Base-by-base conservation (phyloP, 2,888 invertebrate species). In the Cylindroiulus punctatus region DNA sequence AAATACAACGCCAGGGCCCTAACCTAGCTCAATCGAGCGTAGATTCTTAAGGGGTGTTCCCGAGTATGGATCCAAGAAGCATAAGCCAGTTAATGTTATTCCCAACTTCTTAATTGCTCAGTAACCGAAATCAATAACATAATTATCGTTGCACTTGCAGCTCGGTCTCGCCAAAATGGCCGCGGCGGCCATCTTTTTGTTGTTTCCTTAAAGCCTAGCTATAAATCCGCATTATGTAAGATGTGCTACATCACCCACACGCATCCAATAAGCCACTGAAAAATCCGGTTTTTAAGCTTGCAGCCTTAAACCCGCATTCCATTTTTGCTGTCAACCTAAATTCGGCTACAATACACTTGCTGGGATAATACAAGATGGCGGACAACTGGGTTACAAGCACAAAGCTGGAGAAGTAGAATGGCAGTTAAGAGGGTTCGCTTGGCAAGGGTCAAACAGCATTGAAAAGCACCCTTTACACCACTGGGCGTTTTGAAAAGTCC, bases 221-320 rank as follows among this genome's bases (percentile, higher is more conserved):
- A 22, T 22, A 26, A 65, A 22, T 10, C 22, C n/a, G 26, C 22
- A 22, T 22, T 65, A 65, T 65, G 65, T 26, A 65, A 65, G 22
- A 22, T 65, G 65, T 65, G 65, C 65, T 65, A 65, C 22, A 22
- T 65, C 65, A 65, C 65, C 65, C 65, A 65, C 65, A 65, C 22
- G 22, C 22, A 26, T 57, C 52, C 65, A 22, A 8, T 65, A 65
- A 65, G 26, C 65, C 65, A 65, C 22, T 10, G 52, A n/a, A 5
- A 65, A 65, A 65, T 65, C 65, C 22, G 65, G 65, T 65, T 65
- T 65, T 10, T 5, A 65, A 57, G 65, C n/a, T 65, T 65, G n/a
- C 8, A 22, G 26, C n/a, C 19, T 57, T 57, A 57, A 57, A n/a
- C n/a, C n/a, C 52, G 17, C 52, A 57, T 57, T 57, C 65, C 65